phyloP scores from a whole-genome alignment of 2,797 vertebrate genomes.

The Alosa sapidissima region DNA sequence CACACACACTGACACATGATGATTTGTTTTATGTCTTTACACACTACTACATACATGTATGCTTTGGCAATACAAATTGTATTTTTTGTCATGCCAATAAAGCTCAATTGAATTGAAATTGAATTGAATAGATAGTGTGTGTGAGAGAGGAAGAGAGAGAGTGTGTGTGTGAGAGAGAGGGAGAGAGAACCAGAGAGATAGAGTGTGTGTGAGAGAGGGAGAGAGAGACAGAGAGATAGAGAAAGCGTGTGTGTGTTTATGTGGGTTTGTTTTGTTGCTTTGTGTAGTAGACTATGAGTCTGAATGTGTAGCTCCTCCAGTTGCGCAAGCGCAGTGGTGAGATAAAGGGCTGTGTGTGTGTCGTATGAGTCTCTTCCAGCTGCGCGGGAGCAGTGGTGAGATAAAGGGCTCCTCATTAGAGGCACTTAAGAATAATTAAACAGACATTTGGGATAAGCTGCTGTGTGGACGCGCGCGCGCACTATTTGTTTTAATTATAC shows the following conservation, averaged over 20 bases:
- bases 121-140: no score
- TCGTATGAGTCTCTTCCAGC: background rate
- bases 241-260: background rate
- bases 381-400: constrained; percentile 30
- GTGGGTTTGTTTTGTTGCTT: background rate
- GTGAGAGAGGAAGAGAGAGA: no score
- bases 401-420: constrained; percentile 45
- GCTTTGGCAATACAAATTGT: no score
- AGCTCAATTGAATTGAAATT: no score
- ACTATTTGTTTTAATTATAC: constrained; percentile 40
- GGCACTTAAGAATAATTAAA: constrained; percentile 49
- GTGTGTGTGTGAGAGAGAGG: no score
- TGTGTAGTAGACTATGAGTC: no score
- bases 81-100: no score
- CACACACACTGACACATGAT: no score
- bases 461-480: background rate
- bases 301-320: constrained; percentile 23
- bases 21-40: no score
- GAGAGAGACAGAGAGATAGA: no score
- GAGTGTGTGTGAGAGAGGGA: background rate
- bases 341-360: constrained; percentile 28
- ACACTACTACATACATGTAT: no score
- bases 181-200: no score
- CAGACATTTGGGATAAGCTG: constrained; percentile 38
- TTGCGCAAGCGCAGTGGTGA: constrained; percentile 32